Base-by-base conservation (phyloP, 1,140 invertebrate species). In the Brachionus rotundiformis region DNA sequence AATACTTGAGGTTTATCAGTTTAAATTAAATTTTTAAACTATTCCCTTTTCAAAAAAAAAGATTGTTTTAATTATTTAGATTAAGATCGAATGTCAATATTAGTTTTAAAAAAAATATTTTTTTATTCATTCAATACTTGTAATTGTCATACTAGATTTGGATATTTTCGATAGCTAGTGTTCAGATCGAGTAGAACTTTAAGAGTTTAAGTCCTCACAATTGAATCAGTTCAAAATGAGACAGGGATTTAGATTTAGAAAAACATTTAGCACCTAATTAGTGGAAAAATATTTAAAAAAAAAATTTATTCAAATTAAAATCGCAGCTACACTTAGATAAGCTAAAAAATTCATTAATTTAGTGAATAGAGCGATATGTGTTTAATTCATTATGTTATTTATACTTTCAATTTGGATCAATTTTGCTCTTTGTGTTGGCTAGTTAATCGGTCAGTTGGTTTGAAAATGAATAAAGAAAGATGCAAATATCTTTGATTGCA, bases 391-490 rank as follows among this genome's bases (percentile, higher is more conserved):
- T 44, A 25, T 73, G 19, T 73, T 31, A 25, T 44, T 73, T 25
- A 19, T 29, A 31, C 5, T 73, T 44, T 73, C 39, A 73, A 19
- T 39, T 71, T 16, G 33, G 47, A 54, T 73, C 41, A 44, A 44
- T 44, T 73, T 73, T 73, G 36, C 41, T 41, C 33, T 41, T 73
- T 31, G 33, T 73, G 19, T 23, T 23, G 19, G 25, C 16, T 39
- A 73, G 68, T 73, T 73, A 73, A 73, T 73, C 68, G 68, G 36
- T 44, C 68, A 73, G 68, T 73, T 73, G 39, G 41, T 41, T 73
- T 73, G 39, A 73, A 73, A 44, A 19, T 19, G 39, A 73, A 73
- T 25, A 44, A 73, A 73, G 5, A 73, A 44, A 44, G 68, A 73
- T 44, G 41, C 6, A 71, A 63, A 63, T 63, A 13, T 63, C 19